Evolutionary conservation across 2,888 invertebrate species (phyloP).

Genomic region (Catocala nupta): DNA sequence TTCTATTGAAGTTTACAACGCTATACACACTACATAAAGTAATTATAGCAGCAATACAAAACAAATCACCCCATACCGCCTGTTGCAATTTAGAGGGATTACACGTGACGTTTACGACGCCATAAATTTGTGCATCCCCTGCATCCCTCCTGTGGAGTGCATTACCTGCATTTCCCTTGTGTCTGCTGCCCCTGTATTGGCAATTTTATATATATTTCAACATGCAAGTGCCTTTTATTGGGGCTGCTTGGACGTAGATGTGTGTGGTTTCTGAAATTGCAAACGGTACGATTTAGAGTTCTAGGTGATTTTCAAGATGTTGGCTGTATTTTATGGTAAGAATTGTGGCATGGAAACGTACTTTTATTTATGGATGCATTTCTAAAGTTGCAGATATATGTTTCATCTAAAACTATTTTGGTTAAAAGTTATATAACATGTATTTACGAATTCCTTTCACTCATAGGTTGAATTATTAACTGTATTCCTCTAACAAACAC

Average conservation of each 20-base stretch:
- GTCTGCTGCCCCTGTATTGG: constrained; percentile 38
- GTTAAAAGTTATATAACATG: no score
- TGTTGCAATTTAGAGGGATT: constrained; percentile 66
- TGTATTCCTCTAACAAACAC: no score
- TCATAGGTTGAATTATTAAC: no score
- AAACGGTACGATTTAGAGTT: no score
- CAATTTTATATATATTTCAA: constrained; percentile 53
- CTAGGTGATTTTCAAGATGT: no score
- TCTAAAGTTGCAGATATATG: no score
- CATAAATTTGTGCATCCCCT: constrained; percentile 66
- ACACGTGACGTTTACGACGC: constrained; percentile 68
- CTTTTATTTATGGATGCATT: no score
- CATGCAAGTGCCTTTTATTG: constrained; percentile 30
- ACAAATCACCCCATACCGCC: constrained; percentile 43
- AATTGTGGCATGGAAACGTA: no score
- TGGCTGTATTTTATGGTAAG: no score
- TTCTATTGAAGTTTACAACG: constrained; percentile 4
- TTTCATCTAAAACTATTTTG: no score
- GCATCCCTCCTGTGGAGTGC: constrained; percentile 39
- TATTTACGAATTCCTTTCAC: no score
- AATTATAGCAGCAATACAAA: constrained; percentile 36
- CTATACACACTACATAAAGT: constrained; percentile 20
- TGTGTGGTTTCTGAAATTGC: background rate
- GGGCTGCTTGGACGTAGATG: constrained; percentile 1
- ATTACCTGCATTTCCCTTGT: constrained; percentile 68